These are phyloP conservation scores for Phaedon cochleariae DNA, from an alignment of 2,888 invertebrate species.

Conservation along the genomic window DNA sequence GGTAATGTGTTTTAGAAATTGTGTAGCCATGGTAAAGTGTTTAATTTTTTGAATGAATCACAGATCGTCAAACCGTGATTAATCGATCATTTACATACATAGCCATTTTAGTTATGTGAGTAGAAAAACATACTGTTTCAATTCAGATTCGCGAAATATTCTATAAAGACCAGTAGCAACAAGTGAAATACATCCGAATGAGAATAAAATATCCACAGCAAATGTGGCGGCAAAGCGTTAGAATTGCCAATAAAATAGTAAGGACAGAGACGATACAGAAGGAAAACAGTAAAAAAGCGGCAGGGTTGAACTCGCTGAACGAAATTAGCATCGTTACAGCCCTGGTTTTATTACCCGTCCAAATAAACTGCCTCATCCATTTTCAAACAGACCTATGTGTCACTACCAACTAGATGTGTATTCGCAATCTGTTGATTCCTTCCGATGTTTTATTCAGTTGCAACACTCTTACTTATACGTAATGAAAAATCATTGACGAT, in stretches of 20 bases:
- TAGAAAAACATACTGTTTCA: too few species aligned
- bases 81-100: too few species aligned
- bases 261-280: not conserved
- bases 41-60: too few species aligned
- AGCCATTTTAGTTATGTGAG: too few species aligned
- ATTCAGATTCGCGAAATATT: conserved; percentile 15
- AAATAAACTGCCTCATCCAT: conserved; percentile 54
- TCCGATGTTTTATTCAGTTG: conserved; percentile 37
- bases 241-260: not conserved
- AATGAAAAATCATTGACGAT: too few species aligned
- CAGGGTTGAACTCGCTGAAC: not conserved
- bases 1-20: too few species aligned
- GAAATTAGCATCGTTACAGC: not conserved
- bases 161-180: not conserved
- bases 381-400: conserved; percentile 52
- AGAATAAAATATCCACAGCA: not conserved
- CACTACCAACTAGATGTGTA: conserved; percentile 39
- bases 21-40: too few species aligned
- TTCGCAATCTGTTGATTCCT: conserved; percentile 44
- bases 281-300: not conserved
- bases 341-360: conserved; percentile 26
- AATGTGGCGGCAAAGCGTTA: not conserved
- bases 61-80: too few species aligned
- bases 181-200: not conserved
- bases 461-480: too few species aligned